phyloP scores from a whole-genome alignment of 2,113 vertebrate genomes.

The Trochalopteron elliotii region DNA sequence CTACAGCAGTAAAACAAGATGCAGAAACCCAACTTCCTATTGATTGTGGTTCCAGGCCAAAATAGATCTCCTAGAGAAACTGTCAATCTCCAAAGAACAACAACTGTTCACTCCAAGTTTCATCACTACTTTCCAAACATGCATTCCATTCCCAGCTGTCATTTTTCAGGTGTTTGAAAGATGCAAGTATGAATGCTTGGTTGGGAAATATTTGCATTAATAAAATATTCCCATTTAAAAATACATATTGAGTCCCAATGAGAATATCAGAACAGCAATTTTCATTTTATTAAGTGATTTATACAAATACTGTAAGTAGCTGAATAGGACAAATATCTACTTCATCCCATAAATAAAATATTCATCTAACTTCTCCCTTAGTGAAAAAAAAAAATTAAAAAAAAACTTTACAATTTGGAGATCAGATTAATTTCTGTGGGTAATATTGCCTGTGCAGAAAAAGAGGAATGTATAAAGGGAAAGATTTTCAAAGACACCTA shows the following conservation, averaged over 20 bases:
- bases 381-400: background rate
- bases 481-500: constrained; percentile 22
- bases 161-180: background rate
- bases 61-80: background rate
- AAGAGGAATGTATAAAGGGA: background rate
- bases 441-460: background rate
- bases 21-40: background rate
- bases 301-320: background rate
- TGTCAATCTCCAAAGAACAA: background rate
- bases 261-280: background rate
- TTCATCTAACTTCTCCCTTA: background rate
- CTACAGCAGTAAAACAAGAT: background rate
- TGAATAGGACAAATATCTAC: background rate
- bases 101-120: background rate
- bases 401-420: background rate
- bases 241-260: background rate
- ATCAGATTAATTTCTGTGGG: background rate
- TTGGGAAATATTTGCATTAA: background rate
- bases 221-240: background rate
- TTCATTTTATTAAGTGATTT: background rate
- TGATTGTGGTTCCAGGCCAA: background rate
- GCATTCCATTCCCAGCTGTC: background rate
- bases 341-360: background rate
- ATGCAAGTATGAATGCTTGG: background rate
- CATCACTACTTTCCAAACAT: background rate